phyloP scores from a whole-genome alignment of 2,113 vertebrate genomes.

The Brachypteracias leptosomus region DNA sequence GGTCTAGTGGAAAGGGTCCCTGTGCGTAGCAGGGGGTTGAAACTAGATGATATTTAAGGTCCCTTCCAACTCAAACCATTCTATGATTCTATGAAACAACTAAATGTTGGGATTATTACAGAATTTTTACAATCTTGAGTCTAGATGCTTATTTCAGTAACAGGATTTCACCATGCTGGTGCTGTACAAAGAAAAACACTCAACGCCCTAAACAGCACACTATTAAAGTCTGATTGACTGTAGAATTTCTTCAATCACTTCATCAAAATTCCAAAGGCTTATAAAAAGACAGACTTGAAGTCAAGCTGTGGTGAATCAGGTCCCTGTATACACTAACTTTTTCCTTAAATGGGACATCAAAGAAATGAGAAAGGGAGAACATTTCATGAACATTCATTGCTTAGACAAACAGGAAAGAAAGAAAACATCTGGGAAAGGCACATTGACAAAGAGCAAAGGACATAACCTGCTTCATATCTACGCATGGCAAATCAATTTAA shows the following conservation, averaged over 20 bases:
- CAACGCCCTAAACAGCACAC: not conserved
- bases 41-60: too few species aligned
- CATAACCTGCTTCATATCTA: constrained; percentile 37
- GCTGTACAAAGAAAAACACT: not conserved
- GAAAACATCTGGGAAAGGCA: constrained; percentile 52
- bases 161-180: fast-evolving
- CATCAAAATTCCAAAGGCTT: not conserved
- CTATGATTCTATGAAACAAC: too few species aligned
- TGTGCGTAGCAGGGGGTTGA: too few species aligned
- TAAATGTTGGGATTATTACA: not conserved
- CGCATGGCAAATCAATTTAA: constrained; percentile 68
- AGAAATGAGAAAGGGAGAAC: not conserved
- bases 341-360: not conserved
- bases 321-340: not conserved
- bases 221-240: not conserved
- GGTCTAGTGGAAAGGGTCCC: too few species aligned
- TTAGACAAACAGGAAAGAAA: not conserved
- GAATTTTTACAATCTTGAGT: not conserved
- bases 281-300: not conserved
- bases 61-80: too few species aligned
- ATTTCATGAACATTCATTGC: not conserved
- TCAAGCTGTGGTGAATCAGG: not conserved
- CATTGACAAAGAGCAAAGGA: constrained; percentile 64
- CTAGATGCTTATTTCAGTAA: not conserved
- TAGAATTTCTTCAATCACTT: not conserved